phyloP scores from a whole-genome alignment of 2,113 vertebrate genomes.

The Progne subis region DNA sequence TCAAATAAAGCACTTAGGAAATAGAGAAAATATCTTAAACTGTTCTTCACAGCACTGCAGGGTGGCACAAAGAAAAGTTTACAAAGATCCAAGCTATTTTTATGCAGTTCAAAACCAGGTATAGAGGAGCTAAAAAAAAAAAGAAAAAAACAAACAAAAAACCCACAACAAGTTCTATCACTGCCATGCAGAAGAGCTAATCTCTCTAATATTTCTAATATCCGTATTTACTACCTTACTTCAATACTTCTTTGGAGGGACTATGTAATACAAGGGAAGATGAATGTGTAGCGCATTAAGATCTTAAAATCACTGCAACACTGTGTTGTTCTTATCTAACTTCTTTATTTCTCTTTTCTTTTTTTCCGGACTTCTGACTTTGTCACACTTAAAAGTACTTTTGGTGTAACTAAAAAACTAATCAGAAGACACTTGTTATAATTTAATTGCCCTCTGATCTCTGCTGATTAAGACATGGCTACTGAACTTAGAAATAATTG shows the following conservation, averaged over 20 bases:
- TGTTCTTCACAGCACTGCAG: not conserved
- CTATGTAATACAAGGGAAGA: not conserved
- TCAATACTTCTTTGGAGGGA: not conserved
- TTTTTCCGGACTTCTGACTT: not conserved
- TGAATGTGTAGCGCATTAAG: not conserved
- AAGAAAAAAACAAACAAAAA: not conserved
- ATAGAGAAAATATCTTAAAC: not conserved
- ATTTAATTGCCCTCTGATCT: not conserved
- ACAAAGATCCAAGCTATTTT: not conserved
- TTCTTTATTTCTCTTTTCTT: not conserved
- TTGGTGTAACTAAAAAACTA: not conserved
- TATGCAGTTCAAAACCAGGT: not conserved
- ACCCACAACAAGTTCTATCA: too few species aligned
- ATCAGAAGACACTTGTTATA: not conserved
- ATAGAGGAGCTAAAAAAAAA: not conserved
- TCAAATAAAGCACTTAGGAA: not conserved
- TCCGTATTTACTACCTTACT: not conserved
- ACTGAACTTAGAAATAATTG: not conserved
- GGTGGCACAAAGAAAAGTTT: not conserved
- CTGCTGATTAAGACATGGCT: not conserved
- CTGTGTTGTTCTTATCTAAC: not conserved
- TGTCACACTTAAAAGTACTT: not conserved
- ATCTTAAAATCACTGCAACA: not conserved
- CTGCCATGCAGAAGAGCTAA: not conserved
- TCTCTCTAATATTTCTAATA: not conserved